Conservation (phyloP, 2,113 vertebrate genomes). For the Glareola pratincola region DNA sequence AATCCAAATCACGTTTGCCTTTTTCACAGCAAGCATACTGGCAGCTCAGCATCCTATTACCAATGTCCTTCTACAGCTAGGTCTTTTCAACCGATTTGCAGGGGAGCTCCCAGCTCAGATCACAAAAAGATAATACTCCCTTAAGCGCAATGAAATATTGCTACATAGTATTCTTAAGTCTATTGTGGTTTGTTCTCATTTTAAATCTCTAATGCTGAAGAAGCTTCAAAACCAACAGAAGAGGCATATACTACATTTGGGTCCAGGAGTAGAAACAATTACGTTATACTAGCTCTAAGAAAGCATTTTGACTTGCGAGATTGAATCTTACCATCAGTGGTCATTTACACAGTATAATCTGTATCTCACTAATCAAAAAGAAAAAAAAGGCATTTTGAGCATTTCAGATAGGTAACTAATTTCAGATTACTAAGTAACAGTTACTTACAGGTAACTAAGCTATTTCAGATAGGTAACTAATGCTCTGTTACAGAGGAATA, state of each 20-base stretch:
- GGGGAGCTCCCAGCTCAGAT: neutral
- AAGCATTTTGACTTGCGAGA: neutral
- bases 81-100: neutral
- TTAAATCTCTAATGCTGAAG: neutral
- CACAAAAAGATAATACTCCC: neutral
- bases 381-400: neutral
- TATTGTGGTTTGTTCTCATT: neutral
- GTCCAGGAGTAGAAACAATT: neutral
- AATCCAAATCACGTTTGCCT: neutral
- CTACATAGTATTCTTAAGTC: neutral
- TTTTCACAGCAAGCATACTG: neutral
- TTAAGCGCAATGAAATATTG: neutral
- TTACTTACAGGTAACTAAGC: too few relatives aligned
- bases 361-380: neutral
- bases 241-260: neutral
- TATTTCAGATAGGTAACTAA: neutral
- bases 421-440: too few relatives aligned
- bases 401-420: neutral
- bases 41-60: neutral
- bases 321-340: neutral
- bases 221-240: neutral
- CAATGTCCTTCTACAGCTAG: neutral
- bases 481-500: neutral
- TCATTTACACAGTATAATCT: neutral
- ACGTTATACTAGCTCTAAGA: neutral